These are phyloP conservation scores for Anhinga rufa DNA, from an alignment of 2,113 vertebrate genomes.

Conservation along the genomic window DNA sequence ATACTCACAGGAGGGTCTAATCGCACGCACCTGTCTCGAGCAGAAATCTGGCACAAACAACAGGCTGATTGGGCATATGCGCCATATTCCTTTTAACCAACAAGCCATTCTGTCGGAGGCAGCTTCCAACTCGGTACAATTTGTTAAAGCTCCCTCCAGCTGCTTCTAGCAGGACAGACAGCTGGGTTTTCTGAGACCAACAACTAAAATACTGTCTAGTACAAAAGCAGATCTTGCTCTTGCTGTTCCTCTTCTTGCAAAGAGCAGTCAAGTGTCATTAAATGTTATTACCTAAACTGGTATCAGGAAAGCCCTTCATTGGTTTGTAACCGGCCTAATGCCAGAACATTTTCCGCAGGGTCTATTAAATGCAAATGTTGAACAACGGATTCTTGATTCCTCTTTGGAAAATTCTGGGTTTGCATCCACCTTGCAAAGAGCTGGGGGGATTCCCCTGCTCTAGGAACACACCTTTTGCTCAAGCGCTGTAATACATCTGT, in stretches of 20 bases:
- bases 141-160: neutral
- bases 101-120: neutral
- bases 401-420: neutral
- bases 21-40: fast-evolving
- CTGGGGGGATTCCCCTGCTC: neutral
- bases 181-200: neutral
- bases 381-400: neutral
- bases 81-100: neutral
- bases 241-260: neutral
- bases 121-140: neutral
- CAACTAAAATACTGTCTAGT: neutral
- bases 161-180: neutral
- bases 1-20: neutral
- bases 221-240: neutral
- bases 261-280: neutral
- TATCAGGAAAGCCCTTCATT: neutral
- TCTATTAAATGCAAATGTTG: neutral
- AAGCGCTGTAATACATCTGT: neutral
- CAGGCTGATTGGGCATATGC: neutral
- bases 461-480: neutral
- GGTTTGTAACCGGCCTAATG: neutral
- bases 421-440: neutral
- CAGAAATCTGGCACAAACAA: neutral
- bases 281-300: neutral
- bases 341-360: neutral